A percentile compares a stretch with the other conserved stretches of the same genome.
Evolutionary conservation across 64 coral and sea anemone species (phyloP).

Genomic region (Montipora efflorescens): DNA sequence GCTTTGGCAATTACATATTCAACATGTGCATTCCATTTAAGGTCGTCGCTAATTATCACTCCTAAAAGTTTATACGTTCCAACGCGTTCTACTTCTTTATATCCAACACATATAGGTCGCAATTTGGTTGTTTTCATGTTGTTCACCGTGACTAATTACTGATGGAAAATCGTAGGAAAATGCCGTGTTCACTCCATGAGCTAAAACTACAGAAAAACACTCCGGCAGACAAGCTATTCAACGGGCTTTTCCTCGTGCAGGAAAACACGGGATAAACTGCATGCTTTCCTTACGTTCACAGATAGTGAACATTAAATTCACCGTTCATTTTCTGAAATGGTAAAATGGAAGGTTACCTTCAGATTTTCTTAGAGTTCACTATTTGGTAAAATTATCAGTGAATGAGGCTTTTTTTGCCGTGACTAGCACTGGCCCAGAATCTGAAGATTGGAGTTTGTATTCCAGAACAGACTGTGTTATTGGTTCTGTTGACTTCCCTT

Average conservation of each 20-base stretch:
- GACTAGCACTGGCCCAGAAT: not conserved
- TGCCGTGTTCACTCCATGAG: not conserved
- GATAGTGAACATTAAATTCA: not conserved
- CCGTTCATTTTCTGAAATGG: not conserved
- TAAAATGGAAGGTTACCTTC: not conserved
- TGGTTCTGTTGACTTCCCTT: not conserved
- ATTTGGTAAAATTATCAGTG: not conserved
- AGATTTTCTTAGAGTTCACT: conserved; percentile 12
- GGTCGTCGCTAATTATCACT: too few species aligned
- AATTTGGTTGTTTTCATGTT: not conserved
- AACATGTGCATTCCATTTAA: too few species aligned
- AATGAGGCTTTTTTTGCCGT: not conserved
- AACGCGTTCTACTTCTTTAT: too few species aligned
- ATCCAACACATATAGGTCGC: too few species aligned
- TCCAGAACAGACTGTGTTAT: not conserved
- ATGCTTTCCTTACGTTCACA: conserved; percentile 12
- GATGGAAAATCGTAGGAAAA: not conserved
- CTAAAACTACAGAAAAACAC: not conserved
- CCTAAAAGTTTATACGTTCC: too few species aligned
- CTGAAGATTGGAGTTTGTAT: not conserved
- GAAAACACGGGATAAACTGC: not conserved
- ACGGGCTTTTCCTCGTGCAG: not conserved
- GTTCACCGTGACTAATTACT: not conserved
- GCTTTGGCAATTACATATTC: too few species aligned
- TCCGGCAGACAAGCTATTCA: not conserved